Conservation (phyloP, 92 coral and sea anemone genomes). For the Epizoanthus fatuus region DNA sequence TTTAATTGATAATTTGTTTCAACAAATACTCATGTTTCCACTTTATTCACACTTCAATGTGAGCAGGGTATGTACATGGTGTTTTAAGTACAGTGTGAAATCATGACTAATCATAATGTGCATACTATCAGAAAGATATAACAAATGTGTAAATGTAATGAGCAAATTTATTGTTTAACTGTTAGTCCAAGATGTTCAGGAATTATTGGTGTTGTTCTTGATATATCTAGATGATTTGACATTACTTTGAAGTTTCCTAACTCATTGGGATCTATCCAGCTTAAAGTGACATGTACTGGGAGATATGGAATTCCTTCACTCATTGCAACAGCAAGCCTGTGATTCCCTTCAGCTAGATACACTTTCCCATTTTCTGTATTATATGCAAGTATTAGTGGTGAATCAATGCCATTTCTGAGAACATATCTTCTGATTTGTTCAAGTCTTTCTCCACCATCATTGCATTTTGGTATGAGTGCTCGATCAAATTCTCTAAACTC, state of each 20-base stretch:
- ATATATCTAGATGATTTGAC: conserved; percentile 43
- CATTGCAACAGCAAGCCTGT: conserved; percentile 54
- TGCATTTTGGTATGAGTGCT: conserved; percentile 19
- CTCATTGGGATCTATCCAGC: conserved; percentile 25
- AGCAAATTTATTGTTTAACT: not conserved
- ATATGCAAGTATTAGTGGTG: conserved; percentile 35
- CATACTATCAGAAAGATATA: too few relatives aligned
- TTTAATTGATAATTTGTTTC: too few relatives aligned
- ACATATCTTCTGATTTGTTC: conserved; percentile 42
- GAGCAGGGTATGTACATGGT: too few relatives aligned
- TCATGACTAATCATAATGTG: too few relatives aligned
- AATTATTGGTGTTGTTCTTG: conserved; percentile 13
- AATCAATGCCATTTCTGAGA: conserved; percentile 38
- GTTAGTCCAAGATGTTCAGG: conserved; percentile 23
- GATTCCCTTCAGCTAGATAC: conserved; percentile 50
- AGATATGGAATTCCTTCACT: conserved; percentile 27
- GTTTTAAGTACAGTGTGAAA: too few relatives aligned
- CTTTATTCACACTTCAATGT: too few relatives aligned
- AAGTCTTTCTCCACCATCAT: conserved; percentile 39
- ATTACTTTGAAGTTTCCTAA: conserved; percentile 33
- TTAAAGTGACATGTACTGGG: conserved; percentile 38
- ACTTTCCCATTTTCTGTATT: conserved; percentile 35
- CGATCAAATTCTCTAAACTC: conserved; percentile 55
- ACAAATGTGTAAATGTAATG: too few relatives aligned
- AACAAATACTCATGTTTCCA: too few relatives aligned